Evolutionary conservation across 2,113 vertebrate genomes (phyloP).

Genomic region (Ptilonorhynchus violaceus): DNA sequence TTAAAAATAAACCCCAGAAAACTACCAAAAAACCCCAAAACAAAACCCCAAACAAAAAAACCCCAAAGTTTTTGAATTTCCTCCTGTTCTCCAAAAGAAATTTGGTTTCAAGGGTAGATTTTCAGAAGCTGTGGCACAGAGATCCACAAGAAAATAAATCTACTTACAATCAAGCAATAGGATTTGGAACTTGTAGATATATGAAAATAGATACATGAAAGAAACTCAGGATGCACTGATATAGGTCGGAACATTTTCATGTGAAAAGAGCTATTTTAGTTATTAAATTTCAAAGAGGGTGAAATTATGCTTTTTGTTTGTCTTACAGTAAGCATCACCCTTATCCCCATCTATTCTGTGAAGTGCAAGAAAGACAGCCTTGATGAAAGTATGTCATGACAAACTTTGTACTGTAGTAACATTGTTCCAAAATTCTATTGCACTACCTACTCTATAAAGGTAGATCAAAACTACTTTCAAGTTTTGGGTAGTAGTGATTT

Average conservation of each 20-base stretch:
- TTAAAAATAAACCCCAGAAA: not conserved
- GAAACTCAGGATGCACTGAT: not conserved
- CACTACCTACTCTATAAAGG: not conserved
- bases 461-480: not conserved
- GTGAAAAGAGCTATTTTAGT: not conserved
- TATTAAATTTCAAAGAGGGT: not conserved
- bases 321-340: not conserved
- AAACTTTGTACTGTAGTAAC: not conserved
- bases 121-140: not conserved
- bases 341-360: not conserved
- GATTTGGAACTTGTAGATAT: not conserved
- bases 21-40: not conserved
- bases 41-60: not conserved
- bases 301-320: not conserved
- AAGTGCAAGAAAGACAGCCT: not conserved
- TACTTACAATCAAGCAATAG: not conserved
- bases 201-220: not conserved
- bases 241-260: not conserved
- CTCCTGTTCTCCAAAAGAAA: not conserved
- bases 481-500: not conserved
- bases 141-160: not conserved
- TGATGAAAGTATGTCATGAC: not conserved
- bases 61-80: accelerated
- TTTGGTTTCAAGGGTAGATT: not conserved
- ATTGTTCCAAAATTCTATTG: not conserved